Conservation (phyloP, 2,888 invertebrate genomes). For the Hyposoter dolosus region DNA sequence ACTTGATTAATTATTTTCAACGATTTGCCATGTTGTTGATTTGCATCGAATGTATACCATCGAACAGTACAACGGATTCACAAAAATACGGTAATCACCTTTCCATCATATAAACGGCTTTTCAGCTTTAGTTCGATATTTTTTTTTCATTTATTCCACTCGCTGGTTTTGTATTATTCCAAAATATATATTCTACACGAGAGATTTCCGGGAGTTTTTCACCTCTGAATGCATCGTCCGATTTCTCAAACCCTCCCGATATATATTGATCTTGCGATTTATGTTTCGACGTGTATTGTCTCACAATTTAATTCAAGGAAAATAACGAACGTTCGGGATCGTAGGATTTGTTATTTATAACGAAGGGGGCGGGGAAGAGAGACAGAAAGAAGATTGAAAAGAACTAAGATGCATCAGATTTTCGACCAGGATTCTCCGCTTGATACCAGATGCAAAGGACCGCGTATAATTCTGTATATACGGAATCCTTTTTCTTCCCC, state of each 20-base stretch:
- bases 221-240: background rate
- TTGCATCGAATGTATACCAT: background rate
- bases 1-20: background rate
- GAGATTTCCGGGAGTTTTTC: background rate
- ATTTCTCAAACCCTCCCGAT: background rate
- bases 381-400: background rate
- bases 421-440: slow-evolving; percentile 6
- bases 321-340: slow-evolving; percentile 5
- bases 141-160: background rate
- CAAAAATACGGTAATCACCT: background rate
- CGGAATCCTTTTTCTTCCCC: background rate
- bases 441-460: slow-evolving; percentile 16
- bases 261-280: slow-evolving; percentile 20
- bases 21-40: background rate
- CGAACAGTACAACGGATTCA: background rate
- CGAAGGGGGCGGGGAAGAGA: background rate
- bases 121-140: background rate
- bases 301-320: background rate
- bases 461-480: slow-evolving; percentile 33
- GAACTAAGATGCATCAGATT: slow-evolving; percentile 31
- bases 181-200: background rate
- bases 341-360: background rate
- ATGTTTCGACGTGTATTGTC: slow-evolving; percentile 5
- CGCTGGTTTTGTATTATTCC: background rate
- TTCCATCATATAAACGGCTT: background rate